Evolutionary conservation across 1,140 invertebrate genomes (phyloP).

Genomic region (Eupristina koningsbergeri): DNA sequence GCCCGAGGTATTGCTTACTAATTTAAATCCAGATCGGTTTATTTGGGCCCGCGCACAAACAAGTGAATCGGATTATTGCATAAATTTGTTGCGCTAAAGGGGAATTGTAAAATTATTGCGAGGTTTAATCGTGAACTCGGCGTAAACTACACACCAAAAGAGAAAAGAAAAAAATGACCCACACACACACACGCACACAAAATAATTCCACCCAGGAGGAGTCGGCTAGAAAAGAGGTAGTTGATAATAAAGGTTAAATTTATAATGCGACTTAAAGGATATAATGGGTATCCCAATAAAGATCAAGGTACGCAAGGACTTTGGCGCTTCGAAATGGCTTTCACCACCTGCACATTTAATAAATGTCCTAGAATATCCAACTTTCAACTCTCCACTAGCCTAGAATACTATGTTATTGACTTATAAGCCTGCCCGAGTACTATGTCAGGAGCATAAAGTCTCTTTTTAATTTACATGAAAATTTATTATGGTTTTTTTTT

Average conservation of each 20-base stretch:
- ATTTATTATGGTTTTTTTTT: neutral
- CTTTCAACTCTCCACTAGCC: conserved; percentile 38
- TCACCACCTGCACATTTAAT: conserved; percentile 47
- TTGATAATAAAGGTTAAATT: conserved; percentile 35
- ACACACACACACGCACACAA: too few relatives aligned
- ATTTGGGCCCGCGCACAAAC: too few relatives aligned
- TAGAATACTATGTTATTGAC: conserved; percentile 36
- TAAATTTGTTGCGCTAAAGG: too few relatives aligned
- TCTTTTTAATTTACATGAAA: conserved; percentile 25
- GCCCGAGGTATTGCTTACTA: too few relatives aligned
- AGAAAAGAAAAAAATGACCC: too few relatives aligned
- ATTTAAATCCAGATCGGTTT: too few relatives aligned
- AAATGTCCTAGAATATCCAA: conserved; percentile 42
- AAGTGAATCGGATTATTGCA: too few relatives aligned
- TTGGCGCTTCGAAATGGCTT: conserved; percentile 36
- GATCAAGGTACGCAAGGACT: conserved; percentile 6
- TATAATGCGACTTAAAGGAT: conserved; percentile 41
- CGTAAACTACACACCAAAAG: too few relatives aligned
- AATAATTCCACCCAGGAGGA: neutral
- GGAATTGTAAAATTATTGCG: too few relatives aligned
- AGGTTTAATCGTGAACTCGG: too few relatives aligned
- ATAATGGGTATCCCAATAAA: conserved; percentile 32
- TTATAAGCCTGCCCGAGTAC: conserved; percentile 1
- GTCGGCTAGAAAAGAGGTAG: neutral
- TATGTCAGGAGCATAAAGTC: neutral